Evolutionary conservation across 1,140 invertebrate species (phyloP), one percentile per base, ranked within the genome.

Genomic region (Diuraphis noxia): DNA sequence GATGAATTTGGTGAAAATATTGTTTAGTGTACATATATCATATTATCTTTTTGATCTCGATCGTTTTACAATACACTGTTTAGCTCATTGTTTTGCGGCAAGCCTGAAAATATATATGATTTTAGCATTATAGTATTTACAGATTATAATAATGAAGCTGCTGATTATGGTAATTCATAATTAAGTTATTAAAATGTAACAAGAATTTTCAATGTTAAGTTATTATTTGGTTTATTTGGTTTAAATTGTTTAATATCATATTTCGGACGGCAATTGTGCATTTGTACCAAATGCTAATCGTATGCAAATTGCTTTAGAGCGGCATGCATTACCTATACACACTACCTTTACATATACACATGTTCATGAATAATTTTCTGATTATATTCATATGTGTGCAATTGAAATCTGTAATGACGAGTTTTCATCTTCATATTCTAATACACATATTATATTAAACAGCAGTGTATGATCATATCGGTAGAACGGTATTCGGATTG

Each of bases 231-330:
- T 84, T 41, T n/a, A n/a, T n/a, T n/a, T n/a, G n/a, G n/a, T n/a
- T n/a, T n/a, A n/a, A n/a, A n/a, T n/a, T n/a, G n/a, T n/a, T n/a
- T 41, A 43, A 43, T 43, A 41, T 84, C 81, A 41, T 82, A 82
- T 10, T 82, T 82, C 13, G 30, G 30, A 46, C 25, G n/a, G 34
- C 25, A n/a, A 23, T 72, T 17, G 4, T 72, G 34, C 4, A 23
- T 36, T 36, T 49, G 84, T 86, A 49, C 34, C n/a, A 49, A 49
- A 86, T 49, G n/a, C 43, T 34, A 86, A 86, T 86, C n/a, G 43
- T 86, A 86, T 49, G 41, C 17, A 34, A 86, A 86, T 86, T 86
- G 8, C n/a, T 2, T 49, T 41, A 41, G 19, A n/a, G 43, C 36
- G 40, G 34, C 43, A 21, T 19, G 21, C n/a, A 23, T 72, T 82